Percentiles rank a stretch among this genome's conserved stretches.
Conservation (phyloP, 2,888 invertebrate species). For the Brachynemurus nebulosus region DNA sequence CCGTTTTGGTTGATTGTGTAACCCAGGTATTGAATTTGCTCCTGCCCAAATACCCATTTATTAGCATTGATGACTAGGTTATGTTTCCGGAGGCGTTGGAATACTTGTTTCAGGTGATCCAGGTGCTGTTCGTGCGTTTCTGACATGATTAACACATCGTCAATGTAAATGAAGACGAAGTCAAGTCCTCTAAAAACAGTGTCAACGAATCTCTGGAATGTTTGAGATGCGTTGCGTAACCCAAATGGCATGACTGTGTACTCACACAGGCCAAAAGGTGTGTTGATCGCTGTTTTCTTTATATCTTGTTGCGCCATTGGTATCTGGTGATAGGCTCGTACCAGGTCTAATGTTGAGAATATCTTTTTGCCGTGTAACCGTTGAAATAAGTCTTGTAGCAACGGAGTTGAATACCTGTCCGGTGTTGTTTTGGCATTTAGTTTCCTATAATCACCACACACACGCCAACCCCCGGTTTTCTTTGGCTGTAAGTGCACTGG, state of each 20-base stretch:
- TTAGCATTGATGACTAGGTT: too few species aligned
- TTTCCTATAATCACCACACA: conserved; percentile 20
- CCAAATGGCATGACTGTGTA: too few species aligned
- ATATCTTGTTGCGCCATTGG: conserved; percentile 3
- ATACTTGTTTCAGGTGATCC: neutral
- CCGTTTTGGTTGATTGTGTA: too few species aligned
- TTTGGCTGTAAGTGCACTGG: conserved; percentile 23
- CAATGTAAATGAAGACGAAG: conserved; percentile 2
- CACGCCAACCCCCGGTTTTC: conserved; percentile 13
- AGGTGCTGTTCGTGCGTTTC: too few species aligned
- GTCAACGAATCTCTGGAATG: too few species aligned
- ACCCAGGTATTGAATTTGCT: too few species aligned
- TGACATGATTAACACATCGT: conserved; percentile 4
- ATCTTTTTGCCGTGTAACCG: conserved; percentile 11
- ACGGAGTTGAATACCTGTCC: conserved; percentile 16
- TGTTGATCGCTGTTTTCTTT: neutral
- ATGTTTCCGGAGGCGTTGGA: neutral
- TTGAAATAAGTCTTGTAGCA: conserved; percentile 18
- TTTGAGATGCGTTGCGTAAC: conserved; percentile 1
- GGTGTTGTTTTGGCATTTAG: conserved; percentile 17
- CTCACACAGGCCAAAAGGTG: neutral
- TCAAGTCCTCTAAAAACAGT: too few species aligned
- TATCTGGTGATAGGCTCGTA: neutral
- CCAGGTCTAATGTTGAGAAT: too few species aligned
- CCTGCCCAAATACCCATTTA: too few species aligned